These are phyloP conservation scores for Megalops atlanticus DNA, from an alignment of 2,113 vertebrate species.

Conservation along the genomic window DNA sequence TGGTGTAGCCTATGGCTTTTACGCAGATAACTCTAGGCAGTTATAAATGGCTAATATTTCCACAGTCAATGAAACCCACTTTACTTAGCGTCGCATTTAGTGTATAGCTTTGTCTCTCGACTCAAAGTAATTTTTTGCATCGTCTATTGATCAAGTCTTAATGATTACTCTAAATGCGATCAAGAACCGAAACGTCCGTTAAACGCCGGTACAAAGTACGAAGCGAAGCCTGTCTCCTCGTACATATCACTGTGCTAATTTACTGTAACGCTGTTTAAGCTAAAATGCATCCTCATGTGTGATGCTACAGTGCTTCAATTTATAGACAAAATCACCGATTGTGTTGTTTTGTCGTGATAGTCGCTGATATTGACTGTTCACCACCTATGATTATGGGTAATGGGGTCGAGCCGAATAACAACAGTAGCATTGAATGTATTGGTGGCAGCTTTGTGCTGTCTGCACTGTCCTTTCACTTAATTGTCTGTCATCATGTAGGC, in stretches of 20 bases:
- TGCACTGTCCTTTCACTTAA: neutral
- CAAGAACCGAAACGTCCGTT: neutral
- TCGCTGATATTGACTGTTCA: neutral
- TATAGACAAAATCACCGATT: neutral
- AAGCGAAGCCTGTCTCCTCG: neutral
- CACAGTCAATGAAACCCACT: neutral
- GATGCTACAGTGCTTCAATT: neutral
- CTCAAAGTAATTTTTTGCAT: too few relatives aligned
- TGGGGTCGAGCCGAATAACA: too few relatives aligned
- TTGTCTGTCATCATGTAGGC: constrained; percentile 10
- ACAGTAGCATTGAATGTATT: neutral
- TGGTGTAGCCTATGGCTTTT: too few relatives aligned
- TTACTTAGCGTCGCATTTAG: too few relatives aligned
- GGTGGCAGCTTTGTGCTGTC: neutral
- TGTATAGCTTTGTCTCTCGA: neutral
- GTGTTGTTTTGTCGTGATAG: neutral
- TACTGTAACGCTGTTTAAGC: neutral
- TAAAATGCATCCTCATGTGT: neutral
- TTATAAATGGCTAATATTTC: too few relatives aligned
- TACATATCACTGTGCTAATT: neutral
- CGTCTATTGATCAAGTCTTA: too few relatives aligned
- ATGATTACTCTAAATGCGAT: neutral
- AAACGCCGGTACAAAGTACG: neutral
- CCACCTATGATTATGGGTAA: neutral
- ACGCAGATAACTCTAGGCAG: too few relatives aligned